Evolutionary conservation across 2,113 vertebrate species (phyloP).

Genomic region (Phasianus colchicus): DNA sequence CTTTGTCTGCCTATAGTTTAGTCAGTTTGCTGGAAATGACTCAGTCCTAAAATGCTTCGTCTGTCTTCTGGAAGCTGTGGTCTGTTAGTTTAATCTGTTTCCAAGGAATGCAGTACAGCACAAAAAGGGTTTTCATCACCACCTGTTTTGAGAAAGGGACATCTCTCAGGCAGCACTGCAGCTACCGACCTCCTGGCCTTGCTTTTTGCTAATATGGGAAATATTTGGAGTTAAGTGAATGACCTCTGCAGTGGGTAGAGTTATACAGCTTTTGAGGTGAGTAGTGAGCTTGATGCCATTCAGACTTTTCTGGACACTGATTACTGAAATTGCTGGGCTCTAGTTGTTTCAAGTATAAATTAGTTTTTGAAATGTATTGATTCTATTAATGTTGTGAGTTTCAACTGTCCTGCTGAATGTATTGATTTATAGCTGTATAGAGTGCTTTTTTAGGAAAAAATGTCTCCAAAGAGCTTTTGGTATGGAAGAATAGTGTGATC

Average conservation of each 20-base stretch:
- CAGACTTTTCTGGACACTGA: background rate
- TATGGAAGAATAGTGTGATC: background rate
- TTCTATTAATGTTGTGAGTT: background rate
- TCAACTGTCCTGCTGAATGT: background rate
- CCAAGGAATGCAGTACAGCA: slow-evolving; percentile 1
- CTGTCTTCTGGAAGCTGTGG: background rate
- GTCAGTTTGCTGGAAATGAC: slow-evolving; percentile 5
- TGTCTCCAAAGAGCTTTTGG: background rate
- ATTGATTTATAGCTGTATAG: background rate
- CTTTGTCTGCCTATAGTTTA: background rate
- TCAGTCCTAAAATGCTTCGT: background rate
- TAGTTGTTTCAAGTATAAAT: background rate
- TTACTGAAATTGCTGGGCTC: background rate
- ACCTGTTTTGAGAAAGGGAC: slow-evolving; percentile 14
- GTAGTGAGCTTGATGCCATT: background rate
- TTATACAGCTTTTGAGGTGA: background rate
- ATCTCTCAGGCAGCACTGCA: background rate
- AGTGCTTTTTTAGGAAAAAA: background rate
- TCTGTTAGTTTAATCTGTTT: slow-evolving; percentile 36
- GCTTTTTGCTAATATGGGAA: background rate
- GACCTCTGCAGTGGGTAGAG: background rate
- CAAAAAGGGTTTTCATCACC: slow-evolving; percentile 22
- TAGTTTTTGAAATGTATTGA: background rate
- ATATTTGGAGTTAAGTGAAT: background rate
- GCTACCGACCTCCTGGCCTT: background rate